Conservation (phyloP, 2,113 vertebrate species). For the Xiphophorus couchianus region DNA sequence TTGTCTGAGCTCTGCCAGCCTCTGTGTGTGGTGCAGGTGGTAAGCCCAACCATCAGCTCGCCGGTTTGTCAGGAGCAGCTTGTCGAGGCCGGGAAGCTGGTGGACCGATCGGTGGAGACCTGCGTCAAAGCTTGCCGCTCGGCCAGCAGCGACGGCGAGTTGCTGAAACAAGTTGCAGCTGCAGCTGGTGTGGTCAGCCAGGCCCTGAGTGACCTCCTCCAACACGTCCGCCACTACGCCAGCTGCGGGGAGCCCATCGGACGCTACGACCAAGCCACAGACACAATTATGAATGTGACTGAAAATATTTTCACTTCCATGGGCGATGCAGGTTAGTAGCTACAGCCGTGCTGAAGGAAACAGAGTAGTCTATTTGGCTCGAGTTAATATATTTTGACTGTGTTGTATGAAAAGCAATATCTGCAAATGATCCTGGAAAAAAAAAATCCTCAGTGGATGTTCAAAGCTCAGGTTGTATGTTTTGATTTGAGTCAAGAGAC, state of each 20-base stretch:
- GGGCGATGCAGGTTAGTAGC: constrained; percentile 96
- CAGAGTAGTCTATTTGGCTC: constrained; percentile 1
- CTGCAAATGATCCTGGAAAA: constrained; percentile 27
- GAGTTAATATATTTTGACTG: constrained; percentile 39
- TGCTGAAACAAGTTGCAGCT: constrained; percentile 92
- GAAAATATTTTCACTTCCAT: constrained; percentile 99
- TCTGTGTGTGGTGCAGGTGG: constrained; percentile 82
- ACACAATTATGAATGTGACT: constrained; percentile 98
- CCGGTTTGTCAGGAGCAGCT: constrained; percentile 98
- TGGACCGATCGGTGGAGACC: constrained; percentile 95
- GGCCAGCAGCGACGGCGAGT: constrained; percentile 87
- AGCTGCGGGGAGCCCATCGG: constrained; percentile 96
- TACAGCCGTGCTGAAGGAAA: background rate
- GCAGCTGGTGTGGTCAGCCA: constrained; percentile 93
- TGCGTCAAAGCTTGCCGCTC: constrained; percentile 94
- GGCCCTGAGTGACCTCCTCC: constrained; percentile 92
- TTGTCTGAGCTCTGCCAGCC: background rate
- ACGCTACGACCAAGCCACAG: constrained; percentile 97
- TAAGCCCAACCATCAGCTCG: constrained; percentile 97
- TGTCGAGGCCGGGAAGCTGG: constrained; percentile 94
- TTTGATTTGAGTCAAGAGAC: constrained; percentile 63
- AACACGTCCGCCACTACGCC: constrained; percentile 95
- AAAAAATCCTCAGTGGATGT: constrained; percentile 37
- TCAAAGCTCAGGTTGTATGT: constrained; percentile 61
- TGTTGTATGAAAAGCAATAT: constrained; percentile 11